These are phyloP conservation scores for Rhinatrema bivittatum DNA, from an alignment of 2,797 vertebrate genomes.

Conservation along the genomic window DNA sequence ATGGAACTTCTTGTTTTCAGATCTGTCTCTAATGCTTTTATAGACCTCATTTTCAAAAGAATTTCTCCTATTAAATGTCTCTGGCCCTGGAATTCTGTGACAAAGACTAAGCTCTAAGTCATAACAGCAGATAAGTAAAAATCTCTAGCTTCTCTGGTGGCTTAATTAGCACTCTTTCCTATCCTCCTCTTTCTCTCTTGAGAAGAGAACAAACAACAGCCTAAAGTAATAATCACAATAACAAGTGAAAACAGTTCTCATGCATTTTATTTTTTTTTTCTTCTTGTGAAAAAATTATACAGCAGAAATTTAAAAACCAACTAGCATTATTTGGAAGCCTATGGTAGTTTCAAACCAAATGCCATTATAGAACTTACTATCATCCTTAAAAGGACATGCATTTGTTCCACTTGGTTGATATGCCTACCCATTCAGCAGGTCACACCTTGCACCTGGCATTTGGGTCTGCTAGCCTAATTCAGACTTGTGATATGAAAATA, in stretches of 20 bases:
- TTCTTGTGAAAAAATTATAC: slow-evolving; percentile 3
- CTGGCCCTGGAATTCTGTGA: too few relatives aligned
- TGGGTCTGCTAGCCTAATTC: too few relatives aligned
- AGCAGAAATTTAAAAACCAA: too few relatives aligned
- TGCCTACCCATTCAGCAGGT: too few relatives aligned
- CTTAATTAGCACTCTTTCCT: slow-evolving; percentile 15
- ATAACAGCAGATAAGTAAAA: slow-evolving; percentile 22
- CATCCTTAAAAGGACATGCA: too few relatives aligned
- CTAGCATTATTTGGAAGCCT: too few relatives aligned
- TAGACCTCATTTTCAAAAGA: slow-evolving; percentile 1
- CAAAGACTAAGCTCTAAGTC: slow-evolving; percentile 7
- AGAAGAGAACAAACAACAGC: slow-evolving; percentile 5
- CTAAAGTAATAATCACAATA: slow-evolving; percentile 13
- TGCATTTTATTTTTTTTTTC: slow-evolving; percentile 18
- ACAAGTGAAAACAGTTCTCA: not conserved
- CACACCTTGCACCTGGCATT: too few relatives aligned
- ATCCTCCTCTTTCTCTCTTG: slow-evolving; percentile 8
- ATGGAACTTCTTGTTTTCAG: too few relatives aligned
- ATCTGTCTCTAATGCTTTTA: slow-evolving; percentile 19
- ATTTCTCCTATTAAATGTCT: slow-evolving; percentile 3
- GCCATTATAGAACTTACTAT: too few relatives aligned
- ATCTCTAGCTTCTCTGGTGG: slow-evolving; percentile 21
- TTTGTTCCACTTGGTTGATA: too few relatives aligned
- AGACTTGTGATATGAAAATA: too few relatives aligned
- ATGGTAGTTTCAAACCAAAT: too few relatives aligned